Evolutionary conservation across 2,797 vertebrate genomes (phyloP), one percentile per base, ranked within the genome.

Genomic region (Meda fulgida): DNA sequence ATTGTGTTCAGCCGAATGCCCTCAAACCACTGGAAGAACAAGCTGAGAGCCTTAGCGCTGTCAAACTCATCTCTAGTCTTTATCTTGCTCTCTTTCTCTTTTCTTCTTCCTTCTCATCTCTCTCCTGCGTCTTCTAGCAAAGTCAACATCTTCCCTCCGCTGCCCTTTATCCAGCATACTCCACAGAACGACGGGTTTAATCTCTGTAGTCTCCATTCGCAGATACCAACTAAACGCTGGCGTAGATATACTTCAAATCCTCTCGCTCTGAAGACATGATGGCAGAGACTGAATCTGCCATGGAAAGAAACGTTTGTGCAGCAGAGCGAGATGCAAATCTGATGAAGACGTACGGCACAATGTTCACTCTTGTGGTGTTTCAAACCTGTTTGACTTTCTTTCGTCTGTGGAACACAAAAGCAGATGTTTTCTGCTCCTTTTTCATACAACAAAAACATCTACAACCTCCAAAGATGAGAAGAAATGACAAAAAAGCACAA

Each of bases 101-200:
- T n/a, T 40, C 55, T 26, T 69, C 60, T 7, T 63, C 5, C 13
- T 63, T 3, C n/a, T 63, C n/a, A 2, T 14, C n/a, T 65, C 55
- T 63, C 82, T 80, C 40, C 70, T 53, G 31, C 36, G 73, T 86
- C 53, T 80, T 83, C 26, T 71, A 58, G 66, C 85, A 71, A 81
- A 82, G 73, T 79, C 75, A 71, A 77, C n/a, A 43, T 13, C 51
- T 70, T 69, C 73, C 14, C 40, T 40, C n/a, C 6, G 43, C 69
- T 9, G 26, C 51, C 43, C 19, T 40, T 71, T 34, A n/a, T 21
- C 53, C 63, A 18, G 58, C 13, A 29, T 14, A 26, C n/a, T 11
- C n/a, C 11, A 13, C 58, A 29, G 58, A 63, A 63, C 58, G 19
- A 14, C 55, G 18, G 10, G 38, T 48, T 79, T 66, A 34, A 63